Evolutionary conservation across 2,113 vertebrate species (phyloP).

Genomic region (Phyllostomus hastatus): DNA sequence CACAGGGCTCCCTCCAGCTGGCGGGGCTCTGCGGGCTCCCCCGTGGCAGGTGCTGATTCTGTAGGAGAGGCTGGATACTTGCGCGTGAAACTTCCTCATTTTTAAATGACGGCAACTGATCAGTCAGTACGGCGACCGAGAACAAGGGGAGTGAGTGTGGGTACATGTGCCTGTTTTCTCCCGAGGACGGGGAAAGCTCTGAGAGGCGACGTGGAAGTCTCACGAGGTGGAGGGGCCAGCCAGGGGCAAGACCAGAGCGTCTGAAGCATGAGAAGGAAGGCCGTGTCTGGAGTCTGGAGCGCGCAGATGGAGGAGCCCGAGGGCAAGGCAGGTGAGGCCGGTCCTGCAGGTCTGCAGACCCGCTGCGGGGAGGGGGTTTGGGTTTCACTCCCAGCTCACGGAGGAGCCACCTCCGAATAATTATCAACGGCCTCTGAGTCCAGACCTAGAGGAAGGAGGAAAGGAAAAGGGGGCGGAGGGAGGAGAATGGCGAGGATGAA

Average conservation of each 20-base stretch:
- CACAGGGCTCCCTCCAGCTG: background rate
- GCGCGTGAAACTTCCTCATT: background rate
- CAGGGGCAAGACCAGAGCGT: background rate
- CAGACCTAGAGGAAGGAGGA: background rate
- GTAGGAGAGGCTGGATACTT: background rate
- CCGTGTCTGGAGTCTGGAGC: too few relatives aligned
- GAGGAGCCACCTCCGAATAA: background rate
- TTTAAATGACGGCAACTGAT: background rate
- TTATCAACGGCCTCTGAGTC: background rate
- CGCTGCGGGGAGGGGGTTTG: background rate
- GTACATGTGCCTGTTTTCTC: background rate
- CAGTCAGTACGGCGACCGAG: background rate
- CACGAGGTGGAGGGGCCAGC: background rate
- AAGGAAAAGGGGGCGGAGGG: too few relatives aligned
- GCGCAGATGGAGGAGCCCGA: accelerated
- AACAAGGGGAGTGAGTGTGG: background rate
- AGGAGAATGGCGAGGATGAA: background rate
- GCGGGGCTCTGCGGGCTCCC: background rate
- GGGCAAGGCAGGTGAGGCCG: accelerated
- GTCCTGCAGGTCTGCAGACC: accelerated
- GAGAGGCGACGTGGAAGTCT: background rate
- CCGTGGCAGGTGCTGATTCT: background rate
- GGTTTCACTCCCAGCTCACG: background rate
- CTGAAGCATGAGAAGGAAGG: background rate
- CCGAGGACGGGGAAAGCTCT: background rate